Evolutionary conservation across 2,888 invertebrate genomes (phyloP).

Genomic region (Drosophila nr. perissopoda): DNA sequence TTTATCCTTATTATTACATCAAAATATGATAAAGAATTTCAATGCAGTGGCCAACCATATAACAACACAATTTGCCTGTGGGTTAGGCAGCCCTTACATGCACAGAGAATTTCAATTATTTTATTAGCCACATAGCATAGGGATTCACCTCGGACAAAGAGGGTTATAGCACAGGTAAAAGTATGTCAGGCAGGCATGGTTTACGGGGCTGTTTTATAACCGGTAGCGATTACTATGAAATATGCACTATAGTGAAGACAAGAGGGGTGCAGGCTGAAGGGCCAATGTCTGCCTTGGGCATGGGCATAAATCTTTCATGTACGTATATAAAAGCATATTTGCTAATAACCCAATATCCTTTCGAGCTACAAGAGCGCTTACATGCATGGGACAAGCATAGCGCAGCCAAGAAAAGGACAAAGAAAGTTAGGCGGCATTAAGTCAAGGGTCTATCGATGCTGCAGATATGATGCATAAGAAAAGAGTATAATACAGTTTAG

Average conservation of each 20-base stretch:
- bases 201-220: constrained; percentile 60
- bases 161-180: constrained; percentile 58
- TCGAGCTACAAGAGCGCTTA: constrained; percentile 42
- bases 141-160: constrained; percentile 50
- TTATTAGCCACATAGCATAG: constrained; percentile 71
- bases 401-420: constrained; percentile 59
- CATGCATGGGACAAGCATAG: constrained; percentile 15
- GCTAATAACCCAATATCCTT: constrained; percentile 76
- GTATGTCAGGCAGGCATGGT: constrained; percentile 47
- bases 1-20: background rate
- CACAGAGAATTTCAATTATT: constrained; percentile 78
- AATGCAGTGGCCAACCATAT: constrained; percentile 28
- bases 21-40: constrained; percentile 13
- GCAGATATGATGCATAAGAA: constrained; percentile 1
- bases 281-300: constrained; percentile 41
- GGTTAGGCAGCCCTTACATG: constrained; percentile 41
- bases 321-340: constrained; percentile 72
- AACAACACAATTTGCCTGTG: constrained; percentile 41
- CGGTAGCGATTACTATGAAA: constrained; percentile 76
- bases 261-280: constrained; percentile 1
- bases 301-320: constrained; percentile 75
- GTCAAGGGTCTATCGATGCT: constrained; percentile 1
- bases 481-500: background rate
- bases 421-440: constrained; percentile 1
- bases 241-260: constrained; percentile 57